These are phyloP conservation scores for Coenonympha arcania DNA, from an alignment of 2,888 invertebrate genomes.

Conservation along the genomic window DNA sequence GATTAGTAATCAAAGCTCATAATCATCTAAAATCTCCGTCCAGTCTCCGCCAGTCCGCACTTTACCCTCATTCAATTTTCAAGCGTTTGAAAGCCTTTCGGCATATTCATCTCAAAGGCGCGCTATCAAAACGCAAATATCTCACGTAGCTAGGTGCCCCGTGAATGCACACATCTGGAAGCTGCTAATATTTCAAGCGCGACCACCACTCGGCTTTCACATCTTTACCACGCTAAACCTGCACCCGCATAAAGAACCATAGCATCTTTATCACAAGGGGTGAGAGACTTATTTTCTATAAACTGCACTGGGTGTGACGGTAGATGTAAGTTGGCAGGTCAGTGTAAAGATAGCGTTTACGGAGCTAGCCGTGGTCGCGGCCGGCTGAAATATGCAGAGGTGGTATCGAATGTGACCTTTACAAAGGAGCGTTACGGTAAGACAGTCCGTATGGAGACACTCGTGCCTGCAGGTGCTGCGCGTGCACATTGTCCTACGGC, in stretches of 20 bases:
- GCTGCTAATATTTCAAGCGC: constrained; percentile 70
- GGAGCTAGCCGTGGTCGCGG: constrained; percentile 59
- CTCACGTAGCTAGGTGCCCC: constrained; percentile 53
- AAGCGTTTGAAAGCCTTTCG: constrained; percentile 29
- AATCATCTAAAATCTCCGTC: not conserved
- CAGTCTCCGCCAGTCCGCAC: constrained; percentile 20
- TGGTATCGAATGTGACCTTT: constrained; percentile 63
- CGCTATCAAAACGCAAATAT: constrained; percentile 60
- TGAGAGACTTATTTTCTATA: constrained; percentile 31
- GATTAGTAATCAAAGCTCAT: not conserved
- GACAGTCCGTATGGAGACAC: constrained; percentile 60
- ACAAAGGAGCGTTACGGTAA: constrained; percentile 58
- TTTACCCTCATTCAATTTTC: constrained; percentile 25
- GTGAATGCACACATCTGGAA: constrained; percentile 64
- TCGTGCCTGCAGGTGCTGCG: constrained; percentile 44
- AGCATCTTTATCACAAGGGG: constrained; percentile 18
- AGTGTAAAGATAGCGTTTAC: constrained; percentile 65
- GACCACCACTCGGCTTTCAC: constrained; percentile 56
- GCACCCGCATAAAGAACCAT: not conserved
- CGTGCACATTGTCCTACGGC: constrained; percentile 35
- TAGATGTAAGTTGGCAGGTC: constrained; percentile 37
- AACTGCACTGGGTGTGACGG: constrained; percentile 14
- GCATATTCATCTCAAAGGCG: constrained; percentile 48
- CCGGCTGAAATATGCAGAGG: constrained; percentile 69
- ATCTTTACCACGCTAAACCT: constrained; percentile 42